Percentiles rank a stretch among this genome's conserved stretches.
Conservation (phyloP, 2,888 invertebrate species). For the Chrysomela aeneicollis region DNA sequence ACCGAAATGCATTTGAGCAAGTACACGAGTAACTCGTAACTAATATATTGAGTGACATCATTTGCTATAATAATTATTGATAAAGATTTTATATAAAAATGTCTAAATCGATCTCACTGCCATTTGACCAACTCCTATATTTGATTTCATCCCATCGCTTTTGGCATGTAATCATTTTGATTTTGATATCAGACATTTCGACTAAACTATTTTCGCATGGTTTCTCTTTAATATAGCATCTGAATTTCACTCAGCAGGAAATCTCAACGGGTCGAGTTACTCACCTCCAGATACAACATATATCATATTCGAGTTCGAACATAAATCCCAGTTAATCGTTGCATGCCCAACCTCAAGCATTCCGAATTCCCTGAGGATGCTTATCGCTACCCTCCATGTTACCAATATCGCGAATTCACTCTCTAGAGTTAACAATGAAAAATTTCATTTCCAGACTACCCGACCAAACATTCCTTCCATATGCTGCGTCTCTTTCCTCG, state of each 20-base stretch:
- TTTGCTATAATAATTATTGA: too few relatives aligned
- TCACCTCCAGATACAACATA: neutral
- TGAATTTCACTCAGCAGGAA: neutral
- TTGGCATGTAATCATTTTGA: too few relatives aligned
- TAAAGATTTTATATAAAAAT: too few relatives aligned
- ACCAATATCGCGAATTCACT: constrained; percentile 28
- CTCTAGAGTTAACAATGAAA: constrained; percentile 33
- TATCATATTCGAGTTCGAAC: neutral
- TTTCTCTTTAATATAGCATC: too few relatives aligned
- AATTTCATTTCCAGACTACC: constrained; percentile 23
- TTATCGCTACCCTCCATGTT: constrained; percentile 17
- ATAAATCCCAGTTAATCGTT: constrained; percentile 8
- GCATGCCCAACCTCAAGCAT: constrained; percentile 9
- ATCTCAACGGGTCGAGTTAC: neutral
- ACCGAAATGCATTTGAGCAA: too few relatives aligned
- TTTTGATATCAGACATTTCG: too few relatives aligned
- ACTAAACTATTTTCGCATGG: neutral
- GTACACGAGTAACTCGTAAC: too few relatives aligned
- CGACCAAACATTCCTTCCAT: constrained; percentile 17
- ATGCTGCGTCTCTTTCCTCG: constrained; percentile 15
- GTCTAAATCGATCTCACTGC: too few relatives aligned
- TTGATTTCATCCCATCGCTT: too few relatives aligned
- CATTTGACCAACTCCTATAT: too few relatives aligned
- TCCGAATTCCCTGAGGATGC: constrained; percentile 22
- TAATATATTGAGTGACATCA: too few relatives aligned